Evolutionary conservation across 2,888 invertebrate species (phyloP).

Genomic region (Polydesmus complanatus): DNA sequence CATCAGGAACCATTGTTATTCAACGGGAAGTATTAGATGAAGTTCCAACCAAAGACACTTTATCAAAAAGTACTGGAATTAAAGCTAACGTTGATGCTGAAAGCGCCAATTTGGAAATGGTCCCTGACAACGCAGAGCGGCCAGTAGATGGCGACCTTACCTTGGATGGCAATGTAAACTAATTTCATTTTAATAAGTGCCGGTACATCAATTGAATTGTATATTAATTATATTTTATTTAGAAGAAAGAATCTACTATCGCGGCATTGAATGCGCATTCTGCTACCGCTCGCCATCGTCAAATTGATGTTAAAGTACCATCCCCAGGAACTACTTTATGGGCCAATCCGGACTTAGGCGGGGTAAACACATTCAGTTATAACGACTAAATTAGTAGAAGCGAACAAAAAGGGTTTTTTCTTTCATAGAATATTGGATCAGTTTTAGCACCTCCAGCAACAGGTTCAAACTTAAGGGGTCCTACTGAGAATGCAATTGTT

Average conservation of each 20-base stretch:
- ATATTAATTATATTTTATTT: too few species aligned
- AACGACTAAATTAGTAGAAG: not conserved
- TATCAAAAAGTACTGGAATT: not conserved
- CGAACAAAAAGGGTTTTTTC: not conserved
- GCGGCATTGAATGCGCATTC: not conserved
- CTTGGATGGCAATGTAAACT: slow-evolving; percentile 1
- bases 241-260: too few species aligned
- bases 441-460: not conserved
- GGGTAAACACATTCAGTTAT: slow-evolving; percentile 1
- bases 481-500: not conserved
- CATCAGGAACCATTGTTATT: slow-evolving; percentile 9
- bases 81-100: not conserved
- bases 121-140: slow-evolving; percentile 17
- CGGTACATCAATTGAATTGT: not conserved
- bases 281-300: not conserved
- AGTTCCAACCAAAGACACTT: not conserved
- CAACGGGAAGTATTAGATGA: slow-evolving; percentile 15
- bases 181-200: not conserved
- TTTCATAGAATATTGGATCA: not conserved
- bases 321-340: slow-evolving; percentile 15
- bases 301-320: slow-evolving; percentile 1
- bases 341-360: slow-evolving; percentile 14
- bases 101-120: slow-evolving; percentile 17
- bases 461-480: not conserved
- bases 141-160: slow-evolving; percentile 11